phyloP scores from a whole-genome alignment of 1,140 invertebrate genomes.

The Conopomorpha cramerella region DNA sequence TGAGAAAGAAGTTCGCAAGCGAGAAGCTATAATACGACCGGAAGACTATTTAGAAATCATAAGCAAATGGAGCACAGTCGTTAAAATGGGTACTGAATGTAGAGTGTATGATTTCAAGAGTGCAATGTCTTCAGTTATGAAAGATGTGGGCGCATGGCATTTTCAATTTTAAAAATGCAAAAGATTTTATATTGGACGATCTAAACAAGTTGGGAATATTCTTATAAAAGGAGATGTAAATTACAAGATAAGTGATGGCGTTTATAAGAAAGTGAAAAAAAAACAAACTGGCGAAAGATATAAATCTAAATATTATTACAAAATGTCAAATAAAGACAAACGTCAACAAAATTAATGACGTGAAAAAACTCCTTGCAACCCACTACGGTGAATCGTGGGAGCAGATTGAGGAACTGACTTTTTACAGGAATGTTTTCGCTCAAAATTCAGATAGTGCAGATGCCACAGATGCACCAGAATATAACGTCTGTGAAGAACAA shows the following conservation, averaged over 20 bases:
- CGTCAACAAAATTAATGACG: neutral
- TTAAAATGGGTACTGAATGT: neutral
- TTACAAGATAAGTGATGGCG: neutral
- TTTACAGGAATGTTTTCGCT: neutral
- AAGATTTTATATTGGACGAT: neutral
- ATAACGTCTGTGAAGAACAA: too few species aligned
- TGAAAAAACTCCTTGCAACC: neutral
- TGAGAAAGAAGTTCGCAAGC: slow-evolving; percentile 10
- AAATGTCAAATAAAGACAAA: neutral
- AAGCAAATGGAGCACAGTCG: neutral
- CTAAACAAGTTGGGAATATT: neutral
- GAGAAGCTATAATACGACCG: neutral
- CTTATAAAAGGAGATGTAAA: neutral
- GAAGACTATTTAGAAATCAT: neutral
- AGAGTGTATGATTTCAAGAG: neutral
- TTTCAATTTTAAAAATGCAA: neutral
- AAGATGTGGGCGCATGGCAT: neutral
- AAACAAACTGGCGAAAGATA: neutral
- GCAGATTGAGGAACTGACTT: neutral
- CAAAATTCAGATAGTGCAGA: too few species aligned
- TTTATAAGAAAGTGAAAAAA: neutral
- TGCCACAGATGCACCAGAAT: too few species aligned
- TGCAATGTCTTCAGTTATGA: neutral
- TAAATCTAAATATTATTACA: neutral
- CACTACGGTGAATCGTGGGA: neutral